phyloP scores from a whole-genome alignment of 2,113 vertebrate species.

The Stegostoma tigrinum region DNA sequence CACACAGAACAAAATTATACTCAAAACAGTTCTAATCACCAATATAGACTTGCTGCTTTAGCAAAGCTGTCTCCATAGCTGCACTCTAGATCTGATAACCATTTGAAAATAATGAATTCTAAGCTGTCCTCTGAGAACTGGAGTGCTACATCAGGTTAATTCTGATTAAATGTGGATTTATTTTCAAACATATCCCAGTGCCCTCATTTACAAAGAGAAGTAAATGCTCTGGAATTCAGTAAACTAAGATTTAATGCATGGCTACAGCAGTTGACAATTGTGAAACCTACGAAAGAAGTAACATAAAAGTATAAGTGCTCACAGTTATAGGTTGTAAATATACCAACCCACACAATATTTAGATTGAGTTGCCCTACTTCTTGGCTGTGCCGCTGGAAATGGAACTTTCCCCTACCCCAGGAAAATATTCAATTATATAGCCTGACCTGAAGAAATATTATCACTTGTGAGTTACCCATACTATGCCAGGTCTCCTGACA shows the following conservation, averaged over 20 bases:
- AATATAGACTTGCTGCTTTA: too few species aligned
- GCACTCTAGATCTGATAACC: background rate
- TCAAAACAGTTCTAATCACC: slow-evolving; percentile 12
- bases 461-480: background rate
- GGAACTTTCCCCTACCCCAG: too few species aligned
- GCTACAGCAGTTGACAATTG: background rate
- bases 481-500: background rate
- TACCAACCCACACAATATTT: background rate
- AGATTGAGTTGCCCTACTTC: background rate
- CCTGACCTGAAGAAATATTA: background rate
- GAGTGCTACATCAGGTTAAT: background rate
- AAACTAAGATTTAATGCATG: background rate
- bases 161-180: background rate
- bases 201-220: background rate
- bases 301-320: background rate
- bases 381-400: background rate
- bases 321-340: background rate
- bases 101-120: background rate
- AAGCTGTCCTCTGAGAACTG: background rate
- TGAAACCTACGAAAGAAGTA: background rate
- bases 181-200: background rate
- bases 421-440: background rate
- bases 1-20: background rate
- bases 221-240: background rate
- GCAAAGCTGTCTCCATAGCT: background rate